phyloP scores from a whole-genome alignment of 2,797 vertebrate genomes.

The Dendrocincla fuliginosa region DNA sequence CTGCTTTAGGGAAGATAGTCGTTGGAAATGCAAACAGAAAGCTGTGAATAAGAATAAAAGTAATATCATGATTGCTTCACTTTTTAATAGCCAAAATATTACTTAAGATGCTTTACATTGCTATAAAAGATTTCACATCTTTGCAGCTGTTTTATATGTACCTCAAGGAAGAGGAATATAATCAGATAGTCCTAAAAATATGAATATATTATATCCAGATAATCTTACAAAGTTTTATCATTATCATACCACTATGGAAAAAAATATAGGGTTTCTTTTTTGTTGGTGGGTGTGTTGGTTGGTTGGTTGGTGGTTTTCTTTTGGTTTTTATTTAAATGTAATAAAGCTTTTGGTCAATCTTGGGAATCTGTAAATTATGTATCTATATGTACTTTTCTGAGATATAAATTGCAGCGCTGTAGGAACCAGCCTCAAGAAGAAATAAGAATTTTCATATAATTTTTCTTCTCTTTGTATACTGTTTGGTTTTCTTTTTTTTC shows the following conservation, averaged over 20 bases:
- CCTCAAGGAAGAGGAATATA: background rate
- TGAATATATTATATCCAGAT: background rate
- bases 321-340: background rate
- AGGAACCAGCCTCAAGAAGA: background rate
- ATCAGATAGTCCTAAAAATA: background rate
- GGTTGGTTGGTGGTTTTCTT: background rate
- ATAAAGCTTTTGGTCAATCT: background rate
- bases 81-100: background rate
- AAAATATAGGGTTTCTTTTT: background rate
- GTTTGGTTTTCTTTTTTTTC: background rate
- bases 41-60: background rate
- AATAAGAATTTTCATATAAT: background rate
- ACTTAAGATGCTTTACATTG: background rate
- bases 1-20: background rate
- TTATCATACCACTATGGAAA: background rate
- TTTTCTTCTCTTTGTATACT: background rate
- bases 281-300: too few species aligned
- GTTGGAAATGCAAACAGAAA: conserved; percentile 24
- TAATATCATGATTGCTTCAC: background rate
- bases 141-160: background rate
- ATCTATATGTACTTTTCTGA: background rate
- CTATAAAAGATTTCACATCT: conserved; percentile 5
- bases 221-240: background rate
- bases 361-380: background rate
- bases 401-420: background rate